phyloP scores from a whole-genome alignment of 64 coral and sea anemone species.

The Montipora cactus region DNA sequence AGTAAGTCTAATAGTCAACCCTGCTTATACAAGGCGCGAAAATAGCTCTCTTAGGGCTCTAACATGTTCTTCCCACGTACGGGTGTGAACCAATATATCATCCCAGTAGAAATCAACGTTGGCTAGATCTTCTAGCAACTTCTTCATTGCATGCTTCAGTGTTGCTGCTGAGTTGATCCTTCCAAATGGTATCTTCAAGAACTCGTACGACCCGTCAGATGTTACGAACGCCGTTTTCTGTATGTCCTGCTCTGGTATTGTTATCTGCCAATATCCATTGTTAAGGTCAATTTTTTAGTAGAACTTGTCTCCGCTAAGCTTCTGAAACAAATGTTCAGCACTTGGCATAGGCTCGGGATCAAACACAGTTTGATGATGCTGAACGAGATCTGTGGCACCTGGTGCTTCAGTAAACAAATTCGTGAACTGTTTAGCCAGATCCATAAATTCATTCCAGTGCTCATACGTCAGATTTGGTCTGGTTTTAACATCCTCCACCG shows the following conservation, averaged over 20 bases:
- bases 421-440: too few relatives aligned
- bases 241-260: not conserved
- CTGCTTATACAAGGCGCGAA: too few relatives aligned
- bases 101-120: slow-evolving; percentile 26
- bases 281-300: not conserved
- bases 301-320: not conserved
- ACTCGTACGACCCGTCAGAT: slow-evolving; percentile 21
- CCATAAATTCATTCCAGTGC: too few relatives aligned
- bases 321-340: not conserved
- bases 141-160: not conserved
- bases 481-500: too few relatives aligned
- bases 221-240: slow-evolving; percentile 43
- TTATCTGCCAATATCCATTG: not conserved
- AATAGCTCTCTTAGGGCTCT: not conserved
- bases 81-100: slow-evolving; percentile 43
- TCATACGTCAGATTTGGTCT: too few relatives aligned
- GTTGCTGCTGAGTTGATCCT: too few relatives aligned
- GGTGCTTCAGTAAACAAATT: too few relatives aligned
- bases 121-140: not conserved
- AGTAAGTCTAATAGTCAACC: too few relatives aligned
- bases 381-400: too few relatives aligned
- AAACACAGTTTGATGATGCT: not conserved
- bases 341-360: not conserved
- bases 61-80: slow-evolving; percentile 39
- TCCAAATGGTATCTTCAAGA: slow-evolving; percentile 13